Evolutionary conservation across 1,140 invertebrate species (phyloP).

Genomic region (Mylabris phalerata): DNA sequence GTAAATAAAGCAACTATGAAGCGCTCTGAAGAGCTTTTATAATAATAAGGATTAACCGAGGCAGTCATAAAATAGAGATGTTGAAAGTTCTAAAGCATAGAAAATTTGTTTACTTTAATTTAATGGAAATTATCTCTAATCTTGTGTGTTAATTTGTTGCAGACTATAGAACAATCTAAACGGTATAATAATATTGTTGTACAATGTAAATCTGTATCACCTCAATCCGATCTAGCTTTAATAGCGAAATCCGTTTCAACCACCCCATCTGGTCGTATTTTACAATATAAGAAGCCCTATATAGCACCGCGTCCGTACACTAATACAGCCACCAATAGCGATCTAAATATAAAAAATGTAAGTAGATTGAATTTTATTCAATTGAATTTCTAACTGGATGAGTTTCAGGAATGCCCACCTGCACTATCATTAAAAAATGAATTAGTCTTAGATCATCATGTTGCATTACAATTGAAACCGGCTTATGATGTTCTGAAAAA

Average conservation of each 20-base stretch:
- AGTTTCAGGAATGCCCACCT: slow-evolving; percentile 51
- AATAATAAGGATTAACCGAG: too few relatives aligned
- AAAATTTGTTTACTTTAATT: too few relatives aligned
- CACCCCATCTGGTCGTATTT: slow-evolving; percentile 49
- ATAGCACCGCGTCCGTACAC: slow-evolving; percentile 55
- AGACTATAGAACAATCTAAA: slow-evolving; percentile 68
- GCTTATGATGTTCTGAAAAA: slow-evolving; percentile 72
- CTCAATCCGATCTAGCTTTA: slow-evolving; percentile 62
- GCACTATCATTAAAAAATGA: slow-evolving; percentile 68
- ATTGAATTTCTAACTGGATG: slow-evolving; percentile 5
- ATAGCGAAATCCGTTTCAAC: slow-evolving; percentile 59
- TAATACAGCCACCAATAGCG: too few relatives aligned
- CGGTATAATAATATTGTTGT: slow-evolving; percentile 67
- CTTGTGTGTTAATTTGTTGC: slow-evolving; percentile 13
- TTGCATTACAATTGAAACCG: slow-evolving; percentile 62
- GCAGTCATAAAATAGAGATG: too few relatives aligned
- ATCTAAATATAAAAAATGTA: slow-evolving; percentile 18
- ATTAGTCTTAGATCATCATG: slow-evolving; percentile 72
- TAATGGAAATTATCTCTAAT: not conserved
- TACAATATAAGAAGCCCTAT: slow-evolving; percentile 54
- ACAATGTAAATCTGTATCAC: slow-evolving; percentile 63
- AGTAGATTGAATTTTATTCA: not conserved
- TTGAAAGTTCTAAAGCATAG: too few relatives aligned
- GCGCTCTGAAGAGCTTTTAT: too few relatives aligned
- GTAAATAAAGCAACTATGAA: too few relatives aligned